phyloP scores from a whole-genome alignment of 2,797 vertebrate species.

The Acanthornis magna region DNA sequence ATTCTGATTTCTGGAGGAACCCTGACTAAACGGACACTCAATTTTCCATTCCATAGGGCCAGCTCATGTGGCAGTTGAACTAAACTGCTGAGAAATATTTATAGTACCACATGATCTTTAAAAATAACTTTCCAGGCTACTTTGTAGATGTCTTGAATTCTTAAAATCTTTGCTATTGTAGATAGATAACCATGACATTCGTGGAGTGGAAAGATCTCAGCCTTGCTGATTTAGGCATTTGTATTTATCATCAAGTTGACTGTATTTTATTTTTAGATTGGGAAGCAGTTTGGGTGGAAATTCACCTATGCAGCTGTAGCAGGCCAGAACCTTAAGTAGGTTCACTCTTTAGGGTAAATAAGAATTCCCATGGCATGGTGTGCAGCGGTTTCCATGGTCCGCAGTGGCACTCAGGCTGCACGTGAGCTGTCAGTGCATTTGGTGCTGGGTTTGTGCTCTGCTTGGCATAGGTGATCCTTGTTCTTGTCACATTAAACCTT shows the following conservation, averaged over 20 bases:
- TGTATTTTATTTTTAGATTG: not conserved
- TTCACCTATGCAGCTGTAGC: not conserved
- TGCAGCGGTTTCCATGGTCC: not conserved
- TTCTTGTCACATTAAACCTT: fast-evolving
- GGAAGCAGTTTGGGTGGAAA: not conserved
- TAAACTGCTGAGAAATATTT: slow-evolving; percentile 38
- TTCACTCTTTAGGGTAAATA: not conserved
- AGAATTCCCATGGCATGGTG: not conserved
- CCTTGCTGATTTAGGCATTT: not conserved
- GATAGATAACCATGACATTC: not conserved
- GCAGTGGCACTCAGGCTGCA: too few relatives aligned
- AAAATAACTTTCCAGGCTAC: slow-evolving; percentile 33
- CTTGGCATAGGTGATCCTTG: too few relatives aligned
- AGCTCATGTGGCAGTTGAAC: not conserved
- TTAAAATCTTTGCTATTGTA: not conserved
- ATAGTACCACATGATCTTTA: slow-evolving; percentile 16
- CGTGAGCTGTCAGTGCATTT: not conserved
- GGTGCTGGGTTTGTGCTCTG: fast-evolving
- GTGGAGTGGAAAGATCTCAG: not conserved
- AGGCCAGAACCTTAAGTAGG: not conserved
- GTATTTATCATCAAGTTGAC: not conserved
- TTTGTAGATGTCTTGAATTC: not conserved
- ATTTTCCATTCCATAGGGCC: slow-evolving; percentile 39
- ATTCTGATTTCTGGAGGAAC: slow-evolving; percentile 29
- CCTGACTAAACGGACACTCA: not conserved